Evolutionary conservation across 2,797 vertebrate species (phyloP), one percentile per base, ranked within the genome.

Genomic region (Rhodeus uyekii): DNA sequence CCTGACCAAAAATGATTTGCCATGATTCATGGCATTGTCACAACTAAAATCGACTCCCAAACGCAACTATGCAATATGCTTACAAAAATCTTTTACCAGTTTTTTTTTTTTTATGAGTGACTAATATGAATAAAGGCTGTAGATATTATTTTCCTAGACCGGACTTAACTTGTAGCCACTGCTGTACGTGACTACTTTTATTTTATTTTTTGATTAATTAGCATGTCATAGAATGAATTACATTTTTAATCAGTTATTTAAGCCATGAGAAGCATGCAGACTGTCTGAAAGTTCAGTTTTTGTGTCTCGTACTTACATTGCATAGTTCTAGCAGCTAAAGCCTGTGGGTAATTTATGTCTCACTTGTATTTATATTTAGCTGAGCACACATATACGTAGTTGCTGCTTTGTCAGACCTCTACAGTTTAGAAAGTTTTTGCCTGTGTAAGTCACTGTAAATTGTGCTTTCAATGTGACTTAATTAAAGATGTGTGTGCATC

Each of bases 401-500:
- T 74, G 27, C 24, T 64, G 36, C 34, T 38, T 24, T 65, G 44
- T 64, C 79, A 81, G 68, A 73, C 42, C 34, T 81, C 29, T 60
- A n/a, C 19, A 10, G 34, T 63, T 72, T 32, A 39, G 12, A 71
- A 55, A 79, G 42, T 5, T 38, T 75, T 46, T 24, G 68, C 55
- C 39, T 42, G 19, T 74, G 68, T 61, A 36, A 73, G 69, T 63
- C 55, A 39, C 22, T 65, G 85, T 86, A 78, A 81, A 83, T 80
- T 81, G 77, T 77, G 39, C 74, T 78, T 64, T 86, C 65, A 42
- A 29, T 78, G 78, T 68, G 82, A 83, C 67, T 86, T 81, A 83
- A 86, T 83, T 83, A 83, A 86, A 78, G 73, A 3, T 65, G 13
- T 63, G 46, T 69, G 63, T 58, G 60, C 76, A 90, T 91, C 78